A percentile compares a stretch with the other conserved stretches of the same genome.
Evolutionary conservation across 2,113 vertebrate species (phyloP).

Genomic region (Acrocephalus arundinaceus): DNA sequence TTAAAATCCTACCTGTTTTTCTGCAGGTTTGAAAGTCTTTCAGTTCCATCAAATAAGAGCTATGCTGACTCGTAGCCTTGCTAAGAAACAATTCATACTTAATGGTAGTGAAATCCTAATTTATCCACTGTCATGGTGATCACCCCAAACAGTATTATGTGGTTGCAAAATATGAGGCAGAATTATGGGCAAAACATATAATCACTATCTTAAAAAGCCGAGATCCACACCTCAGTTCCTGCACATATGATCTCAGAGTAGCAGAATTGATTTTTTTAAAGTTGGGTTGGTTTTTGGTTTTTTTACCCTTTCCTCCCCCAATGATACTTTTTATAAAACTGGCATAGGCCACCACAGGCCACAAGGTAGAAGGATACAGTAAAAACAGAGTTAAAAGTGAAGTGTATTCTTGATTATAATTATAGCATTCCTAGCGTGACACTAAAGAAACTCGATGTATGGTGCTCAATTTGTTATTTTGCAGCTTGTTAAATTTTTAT

Average conservation of each 20-base stretch:
- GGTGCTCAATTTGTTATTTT: constrained; percentile 43
- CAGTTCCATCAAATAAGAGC: background rate
- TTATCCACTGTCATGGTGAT: background rate
- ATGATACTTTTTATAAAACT: background rate
- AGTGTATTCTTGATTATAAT: constrained; percentile 37
- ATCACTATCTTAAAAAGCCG: background rate
- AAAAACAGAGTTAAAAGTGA: constrained; percentile 27
- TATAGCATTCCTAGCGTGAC: constrained; percentile 1
- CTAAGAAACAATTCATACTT: background rate
- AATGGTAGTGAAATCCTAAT: background rate
- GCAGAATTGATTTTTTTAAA: background rate
- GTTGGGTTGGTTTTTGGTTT: background rate
- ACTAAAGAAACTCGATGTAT: constrained; percentile 35
- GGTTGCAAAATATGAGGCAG: background rate
- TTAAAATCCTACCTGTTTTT: background rate
- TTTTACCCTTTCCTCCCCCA: background rate
- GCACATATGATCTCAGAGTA: background rate
- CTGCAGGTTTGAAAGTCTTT: background rate
- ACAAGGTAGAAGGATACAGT: background rate
- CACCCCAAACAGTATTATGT: background rate
- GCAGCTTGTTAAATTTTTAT: constrained; percentile 49
- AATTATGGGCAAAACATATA: background rate
- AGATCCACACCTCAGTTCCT: background rate
- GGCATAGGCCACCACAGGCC: background rate
- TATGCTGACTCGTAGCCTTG: rapidly evolving